Base-by-base conservation (phyloP, 2,113 vertebrate species). In the Dromiciops gliroides region DNA sequence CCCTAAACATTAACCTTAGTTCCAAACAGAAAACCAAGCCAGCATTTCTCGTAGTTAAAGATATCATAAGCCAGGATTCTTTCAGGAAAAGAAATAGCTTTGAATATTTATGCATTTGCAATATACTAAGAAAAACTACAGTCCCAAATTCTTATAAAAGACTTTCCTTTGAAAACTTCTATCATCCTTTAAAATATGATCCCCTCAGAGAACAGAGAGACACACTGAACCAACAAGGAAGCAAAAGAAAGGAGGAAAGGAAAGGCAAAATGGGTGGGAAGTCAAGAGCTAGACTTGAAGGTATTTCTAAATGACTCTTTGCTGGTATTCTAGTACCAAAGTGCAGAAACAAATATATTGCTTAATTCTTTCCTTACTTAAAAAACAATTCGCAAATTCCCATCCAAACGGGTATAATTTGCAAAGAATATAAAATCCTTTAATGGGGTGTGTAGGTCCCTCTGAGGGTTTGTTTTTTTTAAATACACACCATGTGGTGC, bases 401-500 rank as follows among this genome's bases (percentile, higher is more conserved):
- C 93, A 37, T 89, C 14, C 94, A 92, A 93, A 67, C 53, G 23
- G 37, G 89, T 48, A 90, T 96, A 93, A 95, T 96, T 97, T 97
- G 92, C 88, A 90, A 37, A 37, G 91, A 97, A 92, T 91, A 94
- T 49, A 96, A 94, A 94, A 52, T 88, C 95, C 52, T 95, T 96
- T 95, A 95, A 93, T 97, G 89, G 96, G 94, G 47, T 95, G 95
- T 94, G 93, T 31, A 93, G 94, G 94, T 96, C 93, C 90, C 94
- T 95, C 60, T 92, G 95, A 91, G 89, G 31, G 49, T 50, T 94
- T 93, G 92, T 95, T 93, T 96, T 94, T 96, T 97, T 93, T n/a
- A 49, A 95, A 95, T 91, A 93, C 92, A 92, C 90, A 97, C 94
- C 96, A 97, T 96, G 96, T 97, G 95, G 92, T 97, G 93, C 97